Evolutionary conservation across 2,797 vertebrate species (phyloP).

Genomic region (Cetoscarus ocellatus): DNA sequence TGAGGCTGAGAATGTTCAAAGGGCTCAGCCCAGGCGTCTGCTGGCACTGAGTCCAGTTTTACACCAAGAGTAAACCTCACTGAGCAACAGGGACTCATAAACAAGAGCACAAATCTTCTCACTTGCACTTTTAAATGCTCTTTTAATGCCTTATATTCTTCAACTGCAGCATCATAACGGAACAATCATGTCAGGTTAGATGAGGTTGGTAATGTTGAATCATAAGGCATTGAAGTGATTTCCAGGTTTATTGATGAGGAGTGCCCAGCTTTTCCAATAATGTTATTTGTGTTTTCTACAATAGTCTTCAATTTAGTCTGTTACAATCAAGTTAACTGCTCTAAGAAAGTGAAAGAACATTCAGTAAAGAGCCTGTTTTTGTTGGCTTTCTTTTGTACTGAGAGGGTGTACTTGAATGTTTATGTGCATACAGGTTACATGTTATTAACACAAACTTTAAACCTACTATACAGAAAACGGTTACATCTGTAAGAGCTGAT

Average conservation of each 20-base stretch:
- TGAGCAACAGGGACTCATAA: not conserved
- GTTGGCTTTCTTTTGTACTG: not conserved
- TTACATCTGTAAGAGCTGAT: too few species aligned
- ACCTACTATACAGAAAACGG: too few species aligned
- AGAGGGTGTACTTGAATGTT: not conserved
- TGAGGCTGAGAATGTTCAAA: constrained; percentile 7
- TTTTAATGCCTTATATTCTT: not conserved
- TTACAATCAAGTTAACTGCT: not conserved
- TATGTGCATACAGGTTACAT: not conserved
- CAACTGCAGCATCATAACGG: not conserved
- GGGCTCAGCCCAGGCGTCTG: not conserved
- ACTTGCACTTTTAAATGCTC: not conserved
- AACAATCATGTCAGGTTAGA: not conserved
- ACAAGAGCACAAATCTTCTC: constrained; percentile 2
- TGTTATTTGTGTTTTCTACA: not conserved
- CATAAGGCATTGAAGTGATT: not conserved
- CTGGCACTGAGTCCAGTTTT: not conserved
- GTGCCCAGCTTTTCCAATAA: not conserved
- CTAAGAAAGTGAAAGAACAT: not conserved
- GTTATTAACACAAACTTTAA: too few species aligned
- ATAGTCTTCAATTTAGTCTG: not conserved
- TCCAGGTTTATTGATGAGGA: not conserved
- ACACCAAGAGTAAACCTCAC: not conserved
- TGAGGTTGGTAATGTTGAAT: not conserved
- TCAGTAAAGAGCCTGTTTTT: not conserved